These are phyloP conservation scores for Drosophila hawaiiensis DNA, from an alignment of 2,888 invertebrate species.

Conservation along the genomic window DNA sequence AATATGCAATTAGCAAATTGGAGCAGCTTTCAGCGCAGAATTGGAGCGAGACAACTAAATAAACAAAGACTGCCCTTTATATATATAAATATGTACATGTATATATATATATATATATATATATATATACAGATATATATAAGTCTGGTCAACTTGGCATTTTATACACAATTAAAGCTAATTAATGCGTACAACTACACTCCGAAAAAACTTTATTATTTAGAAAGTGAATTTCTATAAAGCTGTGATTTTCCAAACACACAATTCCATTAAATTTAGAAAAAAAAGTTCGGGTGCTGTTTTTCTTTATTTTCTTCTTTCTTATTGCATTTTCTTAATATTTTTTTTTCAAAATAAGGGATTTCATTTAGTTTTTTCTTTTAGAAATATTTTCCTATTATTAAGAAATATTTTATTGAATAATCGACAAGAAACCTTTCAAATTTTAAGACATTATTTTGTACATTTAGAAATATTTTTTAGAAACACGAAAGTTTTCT, in stretches of 20 bases:
- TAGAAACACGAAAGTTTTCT: too few species aligned
- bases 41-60: conserved; percentile 55
- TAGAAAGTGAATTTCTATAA: background rate
- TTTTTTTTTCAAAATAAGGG: too few species aligned
- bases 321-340: too few species aligned
- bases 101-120: too few species aligned
- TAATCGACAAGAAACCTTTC: background rate
- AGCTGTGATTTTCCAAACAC: background rate
- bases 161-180: conserved; percentile 16
- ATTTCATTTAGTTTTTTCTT: too few species aligned
- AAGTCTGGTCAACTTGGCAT: background rate
- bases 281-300: too few species aligned
- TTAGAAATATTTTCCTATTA: too few species aligned
- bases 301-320: too few species aligned
- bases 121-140: too few species aligned
- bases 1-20: conserved; percentile 54
- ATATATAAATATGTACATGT: too few species aligned
- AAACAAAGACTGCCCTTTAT: background rate
- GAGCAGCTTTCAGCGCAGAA: conserved; percentile 42
- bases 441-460: background rate
- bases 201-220: background rate
- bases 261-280: too few species aligned
- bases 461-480: background rate
- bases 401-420: background rate
- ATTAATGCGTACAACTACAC: conserved; percentile 11